Percentiles rank a stretch among this genome's conserved stretches.
These are phyloP conservation scores for Papilio demoleus DNA, from an alignment of 2,888 invertebrate genomes.

Conservation along the genomic window DNA sequence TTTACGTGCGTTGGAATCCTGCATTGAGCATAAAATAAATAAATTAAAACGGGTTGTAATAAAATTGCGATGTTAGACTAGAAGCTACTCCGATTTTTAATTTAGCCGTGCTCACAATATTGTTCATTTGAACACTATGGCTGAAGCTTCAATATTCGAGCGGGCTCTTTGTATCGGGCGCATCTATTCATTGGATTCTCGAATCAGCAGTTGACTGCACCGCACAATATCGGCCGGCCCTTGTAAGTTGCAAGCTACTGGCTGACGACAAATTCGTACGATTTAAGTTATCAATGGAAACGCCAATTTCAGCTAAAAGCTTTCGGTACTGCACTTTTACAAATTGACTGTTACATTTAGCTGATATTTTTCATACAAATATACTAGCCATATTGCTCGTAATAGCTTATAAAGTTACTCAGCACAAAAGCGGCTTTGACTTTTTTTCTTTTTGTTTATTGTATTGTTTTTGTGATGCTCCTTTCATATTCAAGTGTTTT, in stretches of 20 bases:
- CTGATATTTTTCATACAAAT: not conserved
- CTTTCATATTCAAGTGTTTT: too few relatives aligned
- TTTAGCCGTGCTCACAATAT: constrained; percentile 8
- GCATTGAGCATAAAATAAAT: too few relatives aligned
- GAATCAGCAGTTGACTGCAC: constrained; percentile 35
- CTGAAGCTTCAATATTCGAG: constrained; percentile 33
- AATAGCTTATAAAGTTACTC: constrained; percentile 5
- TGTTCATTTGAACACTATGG: constrained; percentile 20
- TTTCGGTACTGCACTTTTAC: constrained; percentile 22
- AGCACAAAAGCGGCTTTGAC: not conserved
- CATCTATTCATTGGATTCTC: constrained; percentile 34
- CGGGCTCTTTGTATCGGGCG: constrained; percentile 30
- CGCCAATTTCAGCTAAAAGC: constrained; percentile 32
- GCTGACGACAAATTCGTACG: constrained; percentile 30
- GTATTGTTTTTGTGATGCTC: too few relatives aligned
- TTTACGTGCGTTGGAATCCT: too few relatives aligned
- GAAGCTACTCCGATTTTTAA: constrained; percentile 8
- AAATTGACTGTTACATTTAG: constrained; percentile 19
- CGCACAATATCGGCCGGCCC: constrained; percentile 22
- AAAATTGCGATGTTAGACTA: too few relatives aligned
- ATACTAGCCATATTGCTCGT: not conserved
- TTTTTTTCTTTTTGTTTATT: not conserved
- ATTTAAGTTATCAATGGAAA: constrained; percentile 34
- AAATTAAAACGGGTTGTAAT: too few relatives aligned
- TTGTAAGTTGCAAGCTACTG: constrained; percentile 18